Conservation (phyloP, 2,888 invertebrate species). For the Dioctria linearis region DNA sequence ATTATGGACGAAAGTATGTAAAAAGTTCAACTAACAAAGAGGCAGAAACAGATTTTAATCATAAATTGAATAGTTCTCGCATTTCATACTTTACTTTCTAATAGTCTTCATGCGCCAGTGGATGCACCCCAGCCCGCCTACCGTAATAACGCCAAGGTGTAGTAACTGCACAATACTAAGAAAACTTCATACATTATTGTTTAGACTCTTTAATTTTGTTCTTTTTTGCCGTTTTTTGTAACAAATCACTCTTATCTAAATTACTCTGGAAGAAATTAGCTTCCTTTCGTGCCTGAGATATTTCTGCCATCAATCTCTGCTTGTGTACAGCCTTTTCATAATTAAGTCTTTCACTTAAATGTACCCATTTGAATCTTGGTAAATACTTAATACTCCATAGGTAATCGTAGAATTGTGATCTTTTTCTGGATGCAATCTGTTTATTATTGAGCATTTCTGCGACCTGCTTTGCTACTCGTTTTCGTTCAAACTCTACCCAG, state of each 20-base stretch:
- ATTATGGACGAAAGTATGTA: no score
- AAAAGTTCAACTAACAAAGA: no score
- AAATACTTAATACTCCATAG: conserved; percentile 98
- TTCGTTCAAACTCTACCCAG: conserved; percentile 95
- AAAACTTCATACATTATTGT: conserved; percentile 10
- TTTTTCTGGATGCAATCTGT: conserved; percentile 87
- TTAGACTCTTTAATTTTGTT: conserved; percentile 63
- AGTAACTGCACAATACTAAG: not conserved
- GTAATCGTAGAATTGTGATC: conserved; percentile 89
- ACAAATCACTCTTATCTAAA: conserved; percentile 83
- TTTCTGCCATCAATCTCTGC: conserved; percentile 88
- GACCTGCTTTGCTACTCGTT: conserved; percentile 90
- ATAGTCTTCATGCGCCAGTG: no score
- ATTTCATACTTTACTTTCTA: no score
- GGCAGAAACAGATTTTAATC: no score
- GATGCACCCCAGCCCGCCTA: no score
- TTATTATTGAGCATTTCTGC: conserved; percentile 88
- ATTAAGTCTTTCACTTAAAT: conserved; percentile 92
- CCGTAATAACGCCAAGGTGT: no score
- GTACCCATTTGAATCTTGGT: conserved; percentile 95
- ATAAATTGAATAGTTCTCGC: no score
- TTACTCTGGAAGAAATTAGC: conserved; percentile 88
- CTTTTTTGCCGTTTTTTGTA: conserved; percentile 69
- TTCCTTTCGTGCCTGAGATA: conserved; percentile 92
- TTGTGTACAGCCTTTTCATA: conserved; percentile 93